Evolutionary conservation across 2,888 invertebrate species (phyloP), one percentile per base, ranked within the genome.

Genomic region (Noctua pronuba): DNA sequence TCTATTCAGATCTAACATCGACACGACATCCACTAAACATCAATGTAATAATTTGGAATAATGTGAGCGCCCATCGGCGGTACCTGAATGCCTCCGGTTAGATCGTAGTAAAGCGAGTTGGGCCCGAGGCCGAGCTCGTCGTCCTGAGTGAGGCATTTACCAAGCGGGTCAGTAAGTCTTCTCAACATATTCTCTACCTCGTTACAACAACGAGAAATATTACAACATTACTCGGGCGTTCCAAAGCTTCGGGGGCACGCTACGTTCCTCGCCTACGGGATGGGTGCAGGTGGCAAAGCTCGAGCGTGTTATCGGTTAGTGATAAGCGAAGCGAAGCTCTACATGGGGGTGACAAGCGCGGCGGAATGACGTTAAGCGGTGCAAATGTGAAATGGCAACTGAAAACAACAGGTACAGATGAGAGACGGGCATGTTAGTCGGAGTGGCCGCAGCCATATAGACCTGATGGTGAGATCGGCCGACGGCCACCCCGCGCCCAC

Each of bases 81-180:
- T 96, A 96, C 96, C 96, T 96, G 96, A 96, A 95, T 96, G 96
- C 96, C 96, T 96, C 96, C 96, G 93, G 96, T 95, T 95, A 96
- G 94, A 94, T 96, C 96, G 96, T 96, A 96, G 96, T 96, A 96
- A 93, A 95, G 96, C 94, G 96, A 96, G 95, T 96, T 95, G 94
- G 96, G 94, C 92, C 96, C 96, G 94, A 96, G 94, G 88, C 95
- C 96, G 94, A 96, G 95, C 94, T 96, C 96, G 94, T 96, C 96
- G 94, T 96, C 96, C 96, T 96, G 95, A 93, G 95, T 95, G 95
- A 95, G 94, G 95, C 95, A 96, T 95, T 94, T 94, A 95, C 95
- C 95, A 95, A 96, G 95, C 95, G 96, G 94, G 93, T 95, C 95
- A 95, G 96, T 96, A 93, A 95, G 93, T 95, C 94, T 95, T 93